These are phyloP conservation scores for Drosophila buzzatii DNA, from an alignment of 2,888 invertebrate species.

Conservation along the genomic window DNA sequence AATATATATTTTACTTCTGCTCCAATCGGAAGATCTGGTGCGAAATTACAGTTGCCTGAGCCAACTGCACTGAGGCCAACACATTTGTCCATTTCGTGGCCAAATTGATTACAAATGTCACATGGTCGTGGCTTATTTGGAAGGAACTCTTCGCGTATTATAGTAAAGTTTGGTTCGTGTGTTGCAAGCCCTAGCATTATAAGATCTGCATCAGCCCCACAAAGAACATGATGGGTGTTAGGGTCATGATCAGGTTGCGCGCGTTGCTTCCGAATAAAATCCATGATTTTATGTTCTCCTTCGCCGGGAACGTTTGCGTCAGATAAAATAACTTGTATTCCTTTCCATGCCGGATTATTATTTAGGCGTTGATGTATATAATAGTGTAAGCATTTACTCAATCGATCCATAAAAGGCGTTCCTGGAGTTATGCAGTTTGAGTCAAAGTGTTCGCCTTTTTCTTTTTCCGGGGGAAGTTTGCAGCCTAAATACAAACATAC, in stretches of 20 bases:
- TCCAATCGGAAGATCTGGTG: slow-evolving; percentile 87
- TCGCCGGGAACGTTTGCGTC: slow-evolving; percentile 99
- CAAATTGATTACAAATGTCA: slow-evolving; percentile 95
- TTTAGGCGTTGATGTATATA: slow-evolving; percentile 88
- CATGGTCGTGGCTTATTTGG: slow-evolving; percentile 98
- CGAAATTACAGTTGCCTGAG: slow-evolving; percentile 84
- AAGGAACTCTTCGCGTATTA: slow-evolving; percentile 99
- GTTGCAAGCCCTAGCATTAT: slow-evolving; percentile 99
- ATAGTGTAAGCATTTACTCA: slow-evolving; percentile 91
- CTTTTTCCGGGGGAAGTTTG: slow-evolving; percentile 93
- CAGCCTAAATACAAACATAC: slow-evolving; percentile 86
- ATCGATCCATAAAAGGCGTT: slow-evolving; percentile 98
- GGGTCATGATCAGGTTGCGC: slow-evolving; percentile 98
- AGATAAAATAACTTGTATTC: slow-evolving; percentile 97
- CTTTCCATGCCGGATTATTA: slow-evolving; percentile 97
- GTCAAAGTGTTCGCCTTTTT: slow-evolving; percentile 97
- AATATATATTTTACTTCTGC: slow-evolving; percentile 95
- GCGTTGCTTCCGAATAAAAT: slow-evolving; percentile 97
- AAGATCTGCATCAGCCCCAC: slow-evolving; percentile 99
- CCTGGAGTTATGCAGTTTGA: slow-evolving; percentile 99
- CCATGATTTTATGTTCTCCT: slow-evolving; percentile 99
- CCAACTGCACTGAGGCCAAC: slow-evolving; percentile 89
- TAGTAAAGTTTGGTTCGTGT: slow-evolving; percentile 99
- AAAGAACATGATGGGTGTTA: slow-evolving; percentile 98
- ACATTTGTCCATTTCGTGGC: slow-evolving; percentile 98